Base-by-base conservation (phyloP, 2,113 vertebrate genomes). In the Sylvietta virens region DNA sequence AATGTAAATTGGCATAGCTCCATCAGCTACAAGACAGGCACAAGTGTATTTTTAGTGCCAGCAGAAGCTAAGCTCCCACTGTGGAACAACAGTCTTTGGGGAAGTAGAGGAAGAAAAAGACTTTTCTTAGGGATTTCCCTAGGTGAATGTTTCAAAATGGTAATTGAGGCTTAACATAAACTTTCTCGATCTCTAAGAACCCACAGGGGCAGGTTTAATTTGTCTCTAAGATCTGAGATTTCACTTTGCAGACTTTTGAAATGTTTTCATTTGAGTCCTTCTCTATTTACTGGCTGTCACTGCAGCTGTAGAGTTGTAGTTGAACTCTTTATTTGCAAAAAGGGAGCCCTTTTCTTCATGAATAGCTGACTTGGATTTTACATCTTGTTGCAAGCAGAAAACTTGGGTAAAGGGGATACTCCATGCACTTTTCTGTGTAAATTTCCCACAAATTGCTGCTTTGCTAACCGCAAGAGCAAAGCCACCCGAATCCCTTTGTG, bases 1-100 rank as follows among this genome's bases (percentile, higher is more conserved):
- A 96, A 97, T 96, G 92, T 93, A 95, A 94, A 73, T 18, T 97
- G 96, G 96, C 95, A 80, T 17, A 58, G 76, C 18, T 96, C 93
- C 93, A 95, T 64, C 2, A 1, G 73, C 88, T 94, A 47, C 80
- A 82, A 76, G 92, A 62, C 51, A 92, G 71, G 87, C 90, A 60
- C 47, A 74, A 95, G 76, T 64, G 65, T 96, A 95, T 95, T 97
- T 97, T 97, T 96, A 96, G 94, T 67, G 60, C 88, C 57, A 86
- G 90, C 21, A 83, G 62, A 86, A 90, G 64, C 50, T 77, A 42
- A 94, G 58, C 48, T 88, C 28, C 45, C 31, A 5, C 39, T 73
- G 81, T 42, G 60, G 37, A 88, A 20, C 79, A 81, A 47, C 30
- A 20, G 27, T 70, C 67, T 65, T 51, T 62, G 33, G 44, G 64